A percentile compares a stretch with the other conserved stretches of the same genome.
Evolutionary conservation across 2,888 invertebrate species (phyloP).

Genomic region (Drosophila antonietae): DNA sequence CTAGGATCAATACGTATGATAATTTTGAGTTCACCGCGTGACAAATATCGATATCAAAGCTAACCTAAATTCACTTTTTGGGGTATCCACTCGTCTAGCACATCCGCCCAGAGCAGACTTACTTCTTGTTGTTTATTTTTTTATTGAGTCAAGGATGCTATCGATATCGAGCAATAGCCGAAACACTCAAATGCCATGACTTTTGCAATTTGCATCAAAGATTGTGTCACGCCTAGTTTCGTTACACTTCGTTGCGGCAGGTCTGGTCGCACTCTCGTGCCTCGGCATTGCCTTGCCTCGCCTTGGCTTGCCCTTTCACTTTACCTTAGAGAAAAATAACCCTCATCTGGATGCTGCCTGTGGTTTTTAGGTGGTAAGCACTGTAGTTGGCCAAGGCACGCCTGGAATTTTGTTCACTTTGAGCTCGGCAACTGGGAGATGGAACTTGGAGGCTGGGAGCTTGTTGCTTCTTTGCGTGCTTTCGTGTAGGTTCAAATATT

Average conservation of each 20-base stretch:
- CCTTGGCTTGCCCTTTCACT: background rate
- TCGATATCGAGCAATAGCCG: constrained; percentile 37
- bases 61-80: background rate
- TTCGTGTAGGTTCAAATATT: constrained; percentile 65
- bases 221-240: constrained; percentile 77
- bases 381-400: constrained; percentile 40
- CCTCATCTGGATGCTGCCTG: background rate
- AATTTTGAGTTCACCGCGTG: background rate
- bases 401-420: constrained; percentile 65
- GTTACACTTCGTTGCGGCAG: constrained; percentile 52
- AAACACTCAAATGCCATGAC: constrained; percentile 67
- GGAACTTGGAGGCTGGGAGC: constrained; percentile 22
- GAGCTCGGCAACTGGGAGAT: constrained; percentile 29
- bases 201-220: constrained; percentile 71
- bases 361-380: constrained; percentile 10
- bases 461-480: constrained; percentile 64
- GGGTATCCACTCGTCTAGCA: background rate
- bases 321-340: constrained; percentile 9
- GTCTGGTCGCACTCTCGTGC: background rate
- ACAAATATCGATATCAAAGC: background rate
- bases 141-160: constrained; percentile 20
- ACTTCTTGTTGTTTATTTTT: background rate
- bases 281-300: too few relatives aligned
- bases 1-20: background rate
- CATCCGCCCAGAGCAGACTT: background rate